Evolutionary conservation across 1,140 invertebrate species (phyloP), one percentile per base, ranked within the genome.

Genomic region (Apis cerana): DNA sequence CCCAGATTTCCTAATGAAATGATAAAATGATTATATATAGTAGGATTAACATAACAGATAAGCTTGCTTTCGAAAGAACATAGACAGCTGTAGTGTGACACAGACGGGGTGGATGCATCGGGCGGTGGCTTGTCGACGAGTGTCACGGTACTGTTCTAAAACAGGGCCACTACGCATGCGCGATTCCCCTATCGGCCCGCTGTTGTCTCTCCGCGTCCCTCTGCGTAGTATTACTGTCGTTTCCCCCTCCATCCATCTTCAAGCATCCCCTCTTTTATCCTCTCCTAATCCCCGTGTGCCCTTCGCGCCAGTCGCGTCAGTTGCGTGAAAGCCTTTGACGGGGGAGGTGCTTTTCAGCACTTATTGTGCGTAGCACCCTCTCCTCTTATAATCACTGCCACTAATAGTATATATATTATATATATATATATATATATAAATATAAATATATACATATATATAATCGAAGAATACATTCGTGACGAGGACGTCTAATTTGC

Each of bases 311-410:
- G 87, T 87, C 90, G 91, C 92, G 92, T 93, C 90, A 94, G 93
- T 94, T 91, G 93, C 92, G 93, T 91, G 93, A 93, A 90, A 93
- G 92, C 92, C 92, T 91, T 93, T 89, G 88, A 85, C 87, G 92
- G 91, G 91, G 91, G 91, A 85, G 88, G 88, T 85, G 80, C 77
- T 65, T 79, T 52, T 75, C 80, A 69, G 89, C 90, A 86, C 85
- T 86, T 68, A 84, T 67, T 67, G 84, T 85, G 86, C 61, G 80
- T 85, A 87, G 85, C 90, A 77, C 74, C 77, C 81, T 89, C 87
- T 89, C 88, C 89, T 81, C 67, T 59, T 50, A 65, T 50, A 75
- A 77, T 83, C 89, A 91, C 92, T 92, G 90, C 90, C 91, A 92
- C 88, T 91, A 91, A 85, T 86, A 84, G 71, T 84, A 79, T 48